phyloP scores from a whole-genome alignment of 2,113 vertebrate species.

The Bubo bubo region DNA sequence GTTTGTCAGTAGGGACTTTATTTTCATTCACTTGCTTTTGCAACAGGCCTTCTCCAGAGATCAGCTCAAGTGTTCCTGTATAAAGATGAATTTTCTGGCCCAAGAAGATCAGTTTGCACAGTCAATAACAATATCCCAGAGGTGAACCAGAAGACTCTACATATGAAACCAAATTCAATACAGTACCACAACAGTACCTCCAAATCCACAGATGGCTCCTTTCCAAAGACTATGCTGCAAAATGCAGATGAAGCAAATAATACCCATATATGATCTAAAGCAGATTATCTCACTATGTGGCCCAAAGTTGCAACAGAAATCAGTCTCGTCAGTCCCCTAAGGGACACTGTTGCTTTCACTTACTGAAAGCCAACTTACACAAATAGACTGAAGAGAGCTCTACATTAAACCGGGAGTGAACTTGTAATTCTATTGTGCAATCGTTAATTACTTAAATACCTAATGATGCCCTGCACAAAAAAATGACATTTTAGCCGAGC shows the following conservation, averaged over 20 bases:
- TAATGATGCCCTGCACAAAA: constrained; percentile 38
- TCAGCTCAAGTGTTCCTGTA: neutral
- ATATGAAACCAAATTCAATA: constrained; percentile 58
- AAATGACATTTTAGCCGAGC: neutral
- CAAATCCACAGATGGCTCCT: constrained; percentile 21
- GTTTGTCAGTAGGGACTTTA: neutral
- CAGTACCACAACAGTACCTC: constrained; percentile 35
- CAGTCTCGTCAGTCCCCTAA: neutral
- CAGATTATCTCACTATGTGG: neutral
- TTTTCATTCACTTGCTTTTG: constrained; percentile 53
- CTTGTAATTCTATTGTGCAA: constrained; percentile 35
- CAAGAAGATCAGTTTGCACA: constrained; percentile 53
- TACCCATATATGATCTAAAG: neutral
- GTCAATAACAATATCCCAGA: constrained; percentile 54
- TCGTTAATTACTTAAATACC: constrained; percentile 49
- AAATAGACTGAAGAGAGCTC: constrained; percentile 24
- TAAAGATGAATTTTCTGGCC: constrained; percentile 62
- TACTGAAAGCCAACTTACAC: constrained; percentile 34
- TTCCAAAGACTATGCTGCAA: constrained; percentile 26
- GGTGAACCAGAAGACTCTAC: constrained; percentile 37
- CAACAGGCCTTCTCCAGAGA: constrained; percentile 10
- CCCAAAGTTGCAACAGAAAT: neutral
- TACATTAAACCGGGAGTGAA: constrained; percentile 18
- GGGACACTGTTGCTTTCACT: neutral
- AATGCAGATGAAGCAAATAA: neutral